phyloP scores from a whole-genome alignment of 2,888 invertebrate species.

The Oscheius sp. region DNA sequence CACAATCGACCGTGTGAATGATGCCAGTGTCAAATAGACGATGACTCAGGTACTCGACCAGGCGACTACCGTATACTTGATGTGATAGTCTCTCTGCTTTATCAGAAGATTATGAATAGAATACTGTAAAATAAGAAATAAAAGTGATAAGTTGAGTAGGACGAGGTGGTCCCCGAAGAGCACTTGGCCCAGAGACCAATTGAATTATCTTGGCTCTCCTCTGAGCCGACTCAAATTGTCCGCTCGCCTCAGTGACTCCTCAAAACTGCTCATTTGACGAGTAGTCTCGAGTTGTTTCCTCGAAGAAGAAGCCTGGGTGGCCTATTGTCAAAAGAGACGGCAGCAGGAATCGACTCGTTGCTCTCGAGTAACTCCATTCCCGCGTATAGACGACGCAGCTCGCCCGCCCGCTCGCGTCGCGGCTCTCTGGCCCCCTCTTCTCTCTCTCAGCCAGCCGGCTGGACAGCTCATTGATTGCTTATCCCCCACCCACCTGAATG shows the following conservation, averaged over 20 bases:
- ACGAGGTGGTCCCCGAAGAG: background rate
- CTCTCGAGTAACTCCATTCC: constrained; percentile 36
- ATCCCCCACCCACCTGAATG: constrained; percentile 33
- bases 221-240: background rate
- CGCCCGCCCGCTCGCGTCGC: constrained; percentile 33
- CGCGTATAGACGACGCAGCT: constrained; percentile 20
- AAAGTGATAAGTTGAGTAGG: too few species aligned
- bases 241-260: constrained; percentile 9
- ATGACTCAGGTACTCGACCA: too few species aligned
- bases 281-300: background rate
- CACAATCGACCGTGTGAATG: too few species aligned
- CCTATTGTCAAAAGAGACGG: constrained; percentile 24
- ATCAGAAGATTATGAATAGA: too few species aligned
- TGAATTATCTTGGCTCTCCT: background rate
- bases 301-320: background rate
- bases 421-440: constrained; percentile 21
- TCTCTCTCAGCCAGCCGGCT: constrained; percentile 20
- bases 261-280: background rate
- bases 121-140: too few species aligned
- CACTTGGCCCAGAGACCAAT: constrained; percentile 12
- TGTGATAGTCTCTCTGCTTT: too few species aligned
- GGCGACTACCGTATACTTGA: too few species aligned
- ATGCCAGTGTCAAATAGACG: too few species aligned
- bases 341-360: constrained; percentile 28
- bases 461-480: constrained; percentile 37